Percentiles rank a stretch among this genome's conserved stretches.
Evolutionary conservation across 2,797 vertebrate species (phyloP).

Genomic region (Urosaurus nigricauda): DNA sequence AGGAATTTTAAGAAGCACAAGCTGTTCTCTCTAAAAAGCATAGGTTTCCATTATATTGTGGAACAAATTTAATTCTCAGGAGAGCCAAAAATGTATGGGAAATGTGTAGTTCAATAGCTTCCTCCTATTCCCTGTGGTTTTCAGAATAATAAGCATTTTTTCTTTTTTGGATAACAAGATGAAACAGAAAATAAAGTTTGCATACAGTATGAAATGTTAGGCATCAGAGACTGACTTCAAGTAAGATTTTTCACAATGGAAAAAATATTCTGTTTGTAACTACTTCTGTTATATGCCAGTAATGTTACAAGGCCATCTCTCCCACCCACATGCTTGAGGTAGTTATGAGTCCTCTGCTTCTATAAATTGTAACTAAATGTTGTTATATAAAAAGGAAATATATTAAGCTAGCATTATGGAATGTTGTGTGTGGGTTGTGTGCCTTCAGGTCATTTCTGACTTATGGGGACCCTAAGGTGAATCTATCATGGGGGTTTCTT

Average conservation of each 20-base stretch:
- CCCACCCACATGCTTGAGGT: background rate
- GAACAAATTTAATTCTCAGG: constrained; percentile 31
- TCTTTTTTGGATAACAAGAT: constrained; percentile 43
- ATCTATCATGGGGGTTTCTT: too few species aligned
- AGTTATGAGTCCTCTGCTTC: background rate
- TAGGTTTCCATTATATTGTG: background rate
- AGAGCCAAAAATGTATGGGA: background rate
- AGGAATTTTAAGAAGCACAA: background rate
- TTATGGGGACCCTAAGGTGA: too few species aligned
- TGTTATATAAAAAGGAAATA: background rate
- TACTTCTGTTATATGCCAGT: constrained; percentile 27
- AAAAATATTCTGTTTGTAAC: constrained; percentile 56
- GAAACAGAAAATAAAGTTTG: constrained; percentile 57
- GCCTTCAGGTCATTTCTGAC: too few species aligned
- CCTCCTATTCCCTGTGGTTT: constrained; percentile 29
- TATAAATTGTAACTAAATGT: background rate
- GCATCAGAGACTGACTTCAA: constrained; percentile 48
- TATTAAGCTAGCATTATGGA: background rate
- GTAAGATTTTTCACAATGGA: constrained; percentile 51
- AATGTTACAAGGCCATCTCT: background rate
- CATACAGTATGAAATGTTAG: constrained; percentile 51
- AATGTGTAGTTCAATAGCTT: constrained; percentile 12
- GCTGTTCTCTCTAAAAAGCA: background rate
- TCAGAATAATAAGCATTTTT: constrained; percentile 47
- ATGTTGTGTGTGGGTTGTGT: too few species aligned